Evolutionary conservation across 2,113 vertebrate species (phyloP).

Genomic region (Ictalurus punctatus): DNA sequence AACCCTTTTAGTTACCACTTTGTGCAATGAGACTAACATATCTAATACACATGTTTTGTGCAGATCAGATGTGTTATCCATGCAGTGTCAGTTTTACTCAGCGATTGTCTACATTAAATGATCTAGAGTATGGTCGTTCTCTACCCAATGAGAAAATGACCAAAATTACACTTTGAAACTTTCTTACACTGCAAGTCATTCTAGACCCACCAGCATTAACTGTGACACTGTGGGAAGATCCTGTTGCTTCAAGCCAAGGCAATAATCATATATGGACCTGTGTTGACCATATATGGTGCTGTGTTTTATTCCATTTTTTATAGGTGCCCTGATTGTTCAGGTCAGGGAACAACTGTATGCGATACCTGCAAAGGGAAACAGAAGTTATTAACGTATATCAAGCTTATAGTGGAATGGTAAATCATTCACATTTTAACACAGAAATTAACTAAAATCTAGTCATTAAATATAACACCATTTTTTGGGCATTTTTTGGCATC

Average conservation of each 20-base stretch:
- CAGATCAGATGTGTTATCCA: background rate
- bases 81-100: background rate
- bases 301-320: background rate
- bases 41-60: too few relatives aligned
- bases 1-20: background rate
- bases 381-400: conserved; percentile 66
- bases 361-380: conserved; percentile 65
- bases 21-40: background rate
- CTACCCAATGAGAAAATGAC: background rate
- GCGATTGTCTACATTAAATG: background rate
- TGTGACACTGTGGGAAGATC: background rate
- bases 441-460: background rate
- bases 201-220: background rate
- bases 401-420: conserved; percentile 72
- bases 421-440: conserved; percentile 20
- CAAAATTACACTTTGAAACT: background rate
- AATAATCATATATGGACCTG: background rate
- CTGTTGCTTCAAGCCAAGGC: background rate
- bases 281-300: too few relatives aligned
- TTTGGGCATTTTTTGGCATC: background rate
- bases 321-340: conserved; percentile 58
- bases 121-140: background rate
- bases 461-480: background rate
- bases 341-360: conserved; percentile 47
- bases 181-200: background rate